These are phyloP conservation scores for Charaxes varanes DNA, from an alignment of 1,140 invertebrate species.

Conservation along the genomic window DNA sequence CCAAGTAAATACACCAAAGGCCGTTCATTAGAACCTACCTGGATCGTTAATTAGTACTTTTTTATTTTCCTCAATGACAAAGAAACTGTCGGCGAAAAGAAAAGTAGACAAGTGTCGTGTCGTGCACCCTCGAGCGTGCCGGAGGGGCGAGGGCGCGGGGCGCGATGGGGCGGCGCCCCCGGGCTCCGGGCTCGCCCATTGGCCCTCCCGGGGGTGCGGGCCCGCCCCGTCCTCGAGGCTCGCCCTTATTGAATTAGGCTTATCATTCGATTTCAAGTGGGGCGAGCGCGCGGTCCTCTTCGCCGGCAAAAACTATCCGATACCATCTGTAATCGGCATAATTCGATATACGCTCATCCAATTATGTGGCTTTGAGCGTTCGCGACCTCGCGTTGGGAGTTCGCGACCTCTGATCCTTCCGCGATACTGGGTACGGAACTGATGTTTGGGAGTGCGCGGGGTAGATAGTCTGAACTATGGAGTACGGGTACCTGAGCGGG, in stretches of 20 bases:
- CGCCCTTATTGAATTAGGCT: conserved; percentile 75
- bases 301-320: conserved; percentile 62
- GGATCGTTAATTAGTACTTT: conserved; percentile 73
- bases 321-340: conserved; percentile 69
- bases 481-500: conserved; percentile 71
- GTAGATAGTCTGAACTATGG: conserved; percentile 49
- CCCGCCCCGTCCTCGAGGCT: conserved; percentile 66
- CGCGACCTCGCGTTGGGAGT: conserved; percentile 44
- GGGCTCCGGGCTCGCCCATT: conserved; percentile 42
- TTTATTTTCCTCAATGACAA: conserved; percentile 74
- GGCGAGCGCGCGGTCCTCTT: conserved; percentile 67
- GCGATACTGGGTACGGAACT: conserved; percentile 13
- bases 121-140: conserved; percentile 56
- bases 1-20: conserved; percentile 42
- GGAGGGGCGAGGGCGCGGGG: conserved; percentile 31
- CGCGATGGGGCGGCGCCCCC: conserved; percentile 43
- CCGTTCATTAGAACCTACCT: conserved; percentile 68
- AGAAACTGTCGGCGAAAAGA: conserved; percentile 73
- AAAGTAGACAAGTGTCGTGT: conserved; percentile 73
- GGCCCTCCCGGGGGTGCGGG: conserved; percentile 54
- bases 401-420: conserved; percentile 38
- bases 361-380: conserved; percentile 66
- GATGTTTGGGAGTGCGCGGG: conserved; percentile 38
- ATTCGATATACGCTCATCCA: conserved; percentile 70
- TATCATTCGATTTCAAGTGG: conserved; percentile 76